phyloP scores from a whole-genome alignment of 2,888 invertebrate species.

The Proisotoma minuta region DNA sequence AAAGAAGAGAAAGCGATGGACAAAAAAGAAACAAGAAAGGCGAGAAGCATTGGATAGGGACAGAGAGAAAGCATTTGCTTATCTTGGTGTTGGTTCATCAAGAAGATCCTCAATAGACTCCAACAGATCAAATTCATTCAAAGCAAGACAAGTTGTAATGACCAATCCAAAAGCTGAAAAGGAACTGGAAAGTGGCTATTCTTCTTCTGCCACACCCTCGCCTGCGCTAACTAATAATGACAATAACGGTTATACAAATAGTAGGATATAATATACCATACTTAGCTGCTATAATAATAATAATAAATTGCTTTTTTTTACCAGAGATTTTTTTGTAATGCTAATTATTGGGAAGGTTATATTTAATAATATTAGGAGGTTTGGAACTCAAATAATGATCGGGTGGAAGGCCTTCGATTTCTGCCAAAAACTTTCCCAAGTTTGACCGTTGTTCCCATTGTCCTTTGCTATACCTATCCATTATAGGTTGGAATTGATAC shows the following conservation, averaged over 20 bases:
- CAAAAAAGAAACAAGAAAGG: neutral
- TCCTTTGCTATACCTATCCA: slow-evolving; percentile 18
- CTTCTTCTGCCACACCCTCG: too few species aligned
- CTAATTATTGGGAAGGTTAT: too few species aligned
- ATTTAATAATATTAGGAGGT: too few species aligned
- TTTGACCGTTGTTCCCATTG: neutral
- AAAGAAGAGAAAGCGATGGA: neutral
- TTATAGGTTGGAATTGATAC: slow-evolving; percentile 33
- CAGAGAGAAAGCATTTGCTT: neutral
- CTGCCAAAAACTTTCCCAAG: slow-evolving; percentile 25
- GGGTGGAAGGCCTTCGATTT: slow-evolving; percentile 23
- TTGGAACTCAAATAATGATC: neutral
- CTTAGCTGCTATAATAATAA: too few species aligned
- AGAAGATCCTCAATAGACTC: neutral
- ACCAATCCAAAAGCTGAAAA: neutral
- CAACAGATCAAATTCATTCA: neutral
- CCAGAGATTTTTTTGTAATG: too few species aligned
- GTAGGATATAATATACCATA: too few species aligned
- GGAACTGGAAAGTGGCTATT: neutral
- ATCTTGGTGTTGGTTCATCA: neutral
- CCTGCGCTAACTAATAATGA: too few species aligned
- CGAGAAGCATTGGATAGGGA: neutral
- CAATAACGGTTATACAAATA: too few species aligned
- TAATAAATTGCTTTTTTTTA: too few species aligned
- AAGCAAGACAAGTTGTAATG: neutral